Conservation (phyloP, 2,113 vertebrate species). For the Ciconia boyciana region DNA sequence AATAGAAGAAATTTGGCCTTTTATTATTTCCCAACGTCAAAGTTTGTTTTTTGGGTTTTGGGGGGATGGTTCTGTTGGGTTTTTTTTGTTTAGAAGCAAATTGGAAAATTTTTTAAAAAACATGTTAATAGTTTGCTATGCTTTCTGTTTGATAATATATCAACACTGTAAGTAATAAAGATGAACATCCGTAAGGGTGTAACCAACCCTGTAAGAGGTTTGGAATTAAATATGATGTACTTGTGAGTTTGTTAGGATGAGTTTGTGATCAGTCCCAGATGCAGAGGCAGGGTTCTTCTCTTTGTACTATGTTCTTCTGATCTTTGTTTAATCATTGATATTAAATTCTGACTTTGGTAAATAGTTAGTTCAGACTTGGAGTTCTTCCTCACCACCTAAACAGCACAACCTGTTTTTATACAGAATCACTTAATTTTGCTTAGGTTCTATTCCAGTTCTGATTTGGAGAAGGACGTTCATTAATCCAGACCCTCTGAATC, state of each 20-base stretch:
- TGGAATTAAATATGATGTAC: neutral
- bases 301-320: neutral
- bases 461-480: neutral
- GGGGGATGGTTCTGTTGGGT: too few relatives aligned
- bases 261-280: neutral
- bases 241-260: neutral
- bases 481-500: neutral
- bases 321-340: neutral
- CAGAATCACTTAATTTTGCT: neutral
- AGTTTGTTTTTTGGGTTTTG: neutral
- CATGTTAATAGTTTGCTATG: neutral
- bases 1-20: neutral
- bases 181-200: neutral
- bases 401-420: neutral
- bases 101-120: neutral
- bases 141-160: neutral
- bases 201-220: neutral
- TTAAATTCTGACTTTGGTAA: neutral
- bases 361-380: neutral
- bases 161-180: neutral
- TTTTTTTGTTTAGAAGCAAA: neutral
- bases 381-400: neutral
- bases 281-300: neutral
- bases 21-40: neutral
- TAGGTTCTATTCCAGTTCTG: neutral